Evolutionary conservation across 2,797 vertebrate genomes (phyloP).

Genomic region (Myotis daubentonii): DNA sequence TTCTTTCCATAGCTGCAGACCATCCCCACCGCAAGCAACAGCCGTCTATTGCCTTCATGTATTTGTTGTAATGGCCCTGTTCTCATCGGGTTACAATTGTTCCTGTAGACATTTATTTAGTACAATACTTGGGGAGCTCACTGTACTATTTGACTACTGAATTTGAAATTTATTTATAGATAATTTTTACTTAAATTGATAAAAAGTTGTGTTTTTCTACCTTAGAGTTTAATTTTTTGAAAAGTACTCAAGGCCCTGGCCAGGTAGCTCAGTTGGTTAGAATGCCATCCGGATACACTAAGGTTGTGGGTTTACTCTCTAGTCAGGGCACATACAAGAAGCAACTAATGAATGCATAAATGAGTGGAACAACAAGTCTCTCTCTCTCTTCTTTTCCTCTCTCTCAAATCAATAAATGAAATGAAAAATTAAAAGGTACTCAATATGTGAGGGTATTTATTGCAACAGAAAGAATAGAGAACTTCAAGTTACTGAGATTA

Average conservation of each 20-base stretch:
- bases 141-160: background rate
- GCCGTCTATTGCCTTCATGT: background rate
- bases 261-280: background rate
- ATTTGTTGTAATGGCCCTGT: background rate
- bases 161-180: constrained; percentile 23
- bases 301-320: background rate
- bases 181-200: constrained; percentile 16
- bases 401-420: background rate
- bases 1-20: background rate
- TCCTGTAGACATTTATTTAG: background rate
- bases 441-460: background rate
- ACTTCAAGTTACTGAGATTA: constrained; percentile 13
- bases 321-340: background rate
- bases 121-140: background rate
- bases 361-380: background rate
- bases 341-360: background rate
- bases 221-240: constrained; percentile 2
- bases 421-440: background rate
- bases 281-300: background rate
- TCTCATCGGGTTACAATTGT: background rate
- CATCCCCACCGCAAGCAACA: background rate
- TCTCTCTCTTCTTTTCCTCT: too few relatives aligned
- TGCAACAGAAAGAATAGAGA: constrained; percentile 24
- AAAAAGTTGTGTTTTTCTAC: constrained; percentile 17
- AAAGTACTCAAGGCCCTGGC: background rate